Evolutionary conservation across 2,113 vertebrate genomes (phyloP).

Genomic region (Dicentrarchus labrax): DNA sequence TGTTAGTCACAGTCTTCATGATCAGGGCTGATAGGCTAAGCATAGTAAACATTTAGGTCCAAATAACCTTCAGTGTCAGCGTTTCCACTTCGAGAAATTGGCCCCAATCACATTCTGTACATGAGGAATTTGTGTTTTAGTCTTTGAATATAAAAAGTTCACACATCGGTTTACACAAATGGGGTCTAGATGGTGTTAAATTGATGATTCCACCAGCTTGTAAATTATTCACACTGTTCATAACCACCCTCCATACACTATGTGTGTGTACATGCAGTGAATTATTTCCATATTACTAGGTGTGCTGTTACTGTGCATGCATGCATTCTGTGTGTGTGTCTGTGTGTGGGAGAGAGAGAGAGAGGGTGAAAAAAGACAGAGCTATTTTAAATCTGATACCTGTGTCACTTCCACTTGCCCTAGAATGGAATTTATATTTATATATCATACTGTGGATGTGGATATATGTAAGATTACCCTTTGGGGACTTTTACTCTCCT

Average conservation of each 20-base stretch:
- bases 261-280: conserved; percentile 33
- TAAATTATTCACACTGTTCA: conserved; percentile 62
- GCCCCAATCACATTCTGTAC: conserved; percentile 8
- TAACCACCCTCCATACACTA: not conserved
- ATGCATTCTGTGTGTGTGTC: conserved; percentile 27
- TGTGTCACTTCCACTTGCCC: conserved; percentile 67
- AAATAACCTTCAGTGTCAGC: conserved; percentile 54
- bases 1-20: conserved; percentile 63
- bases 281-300: conserved; percentile 43
- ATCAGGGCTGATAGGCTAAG: conserved; percentile 58
- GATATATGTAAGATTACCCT: conserved; percentile 81
- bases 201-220: conserved; percentile 45
- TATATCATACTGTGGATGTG: conserved; percentile 77
- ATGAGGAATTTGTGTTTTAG: conserved; percentile 29
- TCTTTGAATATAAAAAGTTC: conserved; percentile 36
- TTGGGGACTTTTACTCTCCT: conserved; percentile 75
- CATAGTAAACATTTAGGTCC: conserved; percentile 34
- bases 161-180: conserved; percentile 44
- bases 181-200: conserved; percentile 52
- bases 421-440: conserved; percentile 79
- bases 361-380: conserved; percentile 8
- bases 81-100: conserved; percentile 6
- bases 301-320: conserved; percentile 54
- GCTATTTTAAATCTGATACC: conserved; percentile 57
- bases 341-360: not conserved